These are phyloP conservation scores for Eustalomyia histrio DNA, from an alignment of 2,888 invertebrate genomes.

Conservation along the genomic window DNA sequence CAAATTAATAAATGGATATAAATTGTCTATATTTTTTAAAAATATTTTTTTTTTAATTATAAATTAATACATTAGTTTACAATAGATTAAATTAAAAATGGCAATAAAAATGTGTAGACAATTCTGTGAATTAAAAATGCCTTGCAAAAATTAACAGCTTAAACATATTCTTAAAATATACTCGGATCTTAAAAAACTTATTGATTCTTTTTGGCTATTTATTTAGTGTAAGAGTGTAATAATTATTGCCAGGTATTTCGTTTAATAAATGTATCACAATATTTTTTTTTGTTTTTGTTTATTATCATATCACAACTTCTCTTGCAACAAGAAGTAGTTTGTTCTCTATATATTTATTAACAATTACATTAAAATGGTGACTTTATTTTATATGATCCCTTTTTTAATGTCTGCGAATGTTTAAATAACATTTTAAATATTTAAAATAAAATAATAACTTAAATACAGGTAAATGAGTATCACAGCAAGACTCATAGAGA, in stretches of 20 bases:
- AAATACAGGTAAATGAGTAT: too few relatives aligned
- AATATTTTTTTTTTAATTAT: too few relatives aligned
- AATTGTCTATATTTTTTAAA: not conserved
- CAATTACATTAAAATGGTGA: not conserved
- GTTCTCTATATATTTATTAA: not conserved
- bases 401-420: too few relatives aligned
- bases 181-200: not conserved
- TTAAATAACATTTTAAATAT: too few relatives aligned
- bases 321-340: not conserved
- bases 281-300: too few relatives aligned
- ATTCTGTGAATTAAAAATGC: conserved; percentile 1
- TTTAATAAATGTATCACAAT: conserved; percentile 4
- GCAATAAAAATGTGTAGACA: not conserved
- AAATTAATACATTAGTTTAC: too few relatives aligned
- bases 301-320: not conserved
- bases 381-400: too few relatives aligned
- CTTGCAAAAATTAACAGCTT: conserved; percentile 4
- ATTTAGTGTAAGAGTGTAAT: conserved; percentile 3
- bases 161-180: not conserved
- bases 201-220: not conserved
- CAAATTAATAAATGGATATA: not conserved
- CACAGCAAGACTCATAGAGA: too few relatives aligned
- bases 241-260: conserved; percentile 4
- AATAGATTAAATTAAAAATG: not conserved
- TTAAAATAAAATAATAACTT: too few relatives aligned